Evolutionary conservation across 2,888 invertebrate species (phyloP), one percentile per base, ranked within the genome.

Genomic region (Spisula subtruncata): DNA sequence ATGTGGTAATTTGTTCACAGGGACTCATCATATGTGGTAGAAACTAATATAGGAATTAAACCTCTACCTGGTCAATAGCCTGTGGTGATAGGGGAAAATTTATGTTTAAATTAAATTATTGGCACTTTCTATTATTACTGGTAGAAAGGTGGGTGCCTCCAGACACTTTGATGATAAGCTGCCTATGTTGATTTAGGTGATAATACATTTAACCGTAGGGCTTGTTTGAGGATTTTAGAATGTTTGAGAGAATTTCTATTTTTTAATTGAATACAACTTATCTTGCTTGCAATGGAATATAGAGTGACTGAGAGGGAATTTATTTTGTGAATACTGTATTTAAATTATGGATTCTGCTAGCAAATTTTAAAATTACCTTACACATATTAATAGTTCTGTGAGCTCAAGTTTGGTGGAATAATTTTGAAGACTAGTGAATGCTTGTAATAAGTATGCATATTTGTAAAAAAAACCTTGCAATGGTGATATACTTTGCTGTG

Each of bases 71-170:
- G 60, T 66, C 60, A 66, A 66, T 66, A 66, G 60, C 60, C 25
- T 66, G 12, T 10, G 25, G 60, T 66, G 60, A 25, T 66, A 25
- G 5, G 6, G n/a, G 60, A 66, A 60, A 66, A 25, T 25, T 41
- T 41, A 41, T n/a, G 60, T 66, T 66, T 66, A 66, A 66, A 66
- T 66, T n/a, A 66, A 66, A 25, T n/a, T 66, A 66, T 66, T 66
- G 60, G 60, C 60, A 66, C 60, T 25, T 66, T 66, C 25, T 12
- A 25, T 66, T 25, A 25, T 66, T 66, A n/a, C n/a, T 10, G 60
- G 10, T 25, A 25, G 41, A 8, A 2, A 8, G 41, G 41, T 41
- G 2, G 41, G n/a, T 5, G 41, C 41, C 8, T 41, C 25, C 12
- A 25, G 60, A 66, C 5, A 25, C 25, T 25, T 66, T 66, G 25